Conservation (phyloP, 2,888 invertebrate species). For the Dilophus febrilis region DNA sequence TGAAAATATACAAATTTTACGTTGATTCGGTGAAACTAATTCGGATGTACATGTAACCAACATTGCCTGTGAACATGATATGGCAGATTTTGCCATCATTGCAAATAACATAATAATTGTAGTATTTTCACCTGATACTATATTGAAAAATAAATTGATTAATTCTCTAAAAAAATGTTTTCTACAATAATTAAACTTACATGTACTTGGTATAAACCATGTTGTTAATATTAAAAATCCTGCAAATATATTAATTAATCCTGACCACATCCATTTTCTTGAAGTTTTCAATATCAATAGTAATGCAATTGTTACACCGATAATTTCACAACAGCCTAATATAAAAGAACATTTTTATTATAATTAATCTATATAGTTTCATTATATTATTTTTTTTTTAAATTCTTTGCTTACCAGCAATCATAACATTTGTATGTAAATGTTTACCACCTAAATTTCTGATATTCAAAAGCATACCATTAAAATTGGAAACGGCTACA, state of each 20-base stretch:
- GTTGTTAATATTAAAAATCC: constrained; percentile 27
- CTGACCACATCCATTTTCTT: constrained; percentile 29
- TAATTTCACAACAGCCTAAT: no score
- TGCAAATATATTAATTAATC: constrained; percentile 25
- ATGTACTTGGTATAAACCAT: constrained; percentile 23
- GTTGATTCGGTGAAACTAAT: constrained; percentile 25
- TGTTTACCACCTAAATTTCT: constrained; percentile 29
- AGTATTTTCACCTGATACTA: constrained; percentile 9
- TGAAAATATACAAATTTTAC: constrained; percentile 25
- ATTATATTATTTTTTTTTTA: no score
- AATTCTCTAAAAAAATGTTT: no score
- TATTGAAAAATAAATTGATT: constrained; percentile 7
- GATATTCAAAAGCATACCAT: constrained; percentile 31
- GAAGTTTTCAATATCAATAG: constrained; percentile 25
- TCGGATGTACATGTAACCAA: constrained; percentile 28
- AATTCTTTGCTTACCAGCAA: constrained; percentile 28
- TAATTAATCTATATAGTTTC: no score
- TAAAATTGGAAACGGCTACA: constrained; percentile 27
- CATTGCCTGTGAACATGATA: constrained; percentile 30
- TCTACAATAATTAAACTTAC: constrained; percentile 18
- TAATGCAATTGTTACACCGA: constrained; percentile 28
- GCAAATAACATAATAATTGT: constrained; percentile 27
- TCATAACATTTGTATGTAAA: constrained; percentile 26
- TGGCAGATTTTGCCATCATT: constrained; percentile 26
- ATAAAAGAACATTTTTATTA: no score